phyloP scores from a whole-genome alignment of 2,113 vertebrate genomes.

The Glareola pratincola region DNA sequence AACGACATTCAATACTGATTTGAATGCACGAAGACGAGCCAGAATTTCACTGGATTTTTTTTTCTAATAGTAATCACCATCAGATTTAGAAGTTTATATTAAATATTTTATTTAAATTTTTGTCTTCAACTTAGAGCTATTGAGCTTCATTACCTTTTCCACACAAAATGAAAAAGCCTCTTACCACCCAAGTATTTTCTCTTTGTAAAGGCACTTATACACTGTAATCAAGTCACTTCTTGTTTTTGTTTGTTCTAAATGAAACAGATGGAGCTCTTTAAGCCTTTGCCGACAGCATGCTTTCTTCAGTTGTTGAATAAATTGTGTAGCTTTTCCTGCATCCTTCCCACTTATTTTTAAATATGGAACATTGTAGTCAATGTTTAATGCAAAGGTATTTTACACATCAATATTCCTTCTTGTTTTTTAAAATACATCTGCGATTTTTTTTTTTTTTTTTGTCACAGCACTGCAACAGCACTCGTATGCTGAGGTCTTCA shows the following conservation, averaged over 20 bases:
- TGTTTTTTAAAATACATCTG: background rate
- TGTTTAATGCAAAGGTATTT: conserved; percentile 9
- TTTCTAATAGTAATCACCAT: background rate
- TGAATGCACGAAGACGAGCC: background rate
- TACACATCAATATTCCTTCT: background rate
- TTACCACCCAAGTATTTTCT: background rate
- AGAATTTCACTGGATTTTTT: background rate
- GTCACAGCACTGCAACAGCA: background rate
- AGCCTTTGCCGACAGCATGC: background rate
- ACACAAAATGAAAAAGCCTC: background rate
- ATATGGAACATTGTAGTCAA: background rate
- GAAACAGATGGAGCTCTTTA: conserved; percentile 48
- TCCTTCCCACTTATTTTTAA: background rate
- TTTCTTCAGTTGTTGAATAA: conserved; percentile 21
- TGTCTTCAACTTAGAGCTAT: background rate
- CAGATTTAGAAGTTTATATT: background rate
- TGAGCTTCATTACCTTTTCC: background rate
- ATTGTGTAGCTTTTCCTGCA: background rate
- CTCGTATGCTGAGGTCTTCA: background rate
- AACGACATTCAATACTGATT: background rate
- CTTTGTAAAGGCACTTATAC: background rate
- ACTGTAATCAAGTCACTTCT: conserved; percentile 23
- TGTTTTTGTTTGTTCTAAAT: conserved; percentile 21
- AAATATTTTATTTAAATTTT: conserved; percentile 20
- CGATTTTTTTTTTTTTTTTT: background rate